Evolutionary conservation across 2,888 invertebrate genomes (phyloP), one percentile per base, ranked within the genome.

Genomic region (Linnaemya tessellans): DNA sequence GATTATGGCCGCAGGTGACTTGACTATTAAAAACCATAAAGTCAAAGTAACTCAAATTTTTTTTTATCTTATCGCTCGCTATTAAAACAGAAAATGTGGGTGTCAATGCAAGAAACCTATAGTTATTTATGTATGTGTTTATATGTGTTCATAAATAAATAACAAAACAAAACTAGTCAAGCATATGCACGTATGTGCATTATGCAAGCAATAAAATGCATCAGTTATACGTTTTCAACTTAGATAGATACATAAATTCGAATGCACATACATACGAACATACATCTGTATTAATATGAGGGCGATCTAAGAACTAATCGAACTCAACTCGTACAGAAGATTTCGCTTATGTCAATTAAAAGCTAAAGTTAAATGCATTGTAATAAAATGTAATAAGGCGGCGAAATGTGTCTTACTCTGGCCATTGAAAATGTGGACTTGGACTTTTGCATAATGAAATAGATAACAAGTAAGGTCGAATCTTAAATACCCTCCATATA

Each of bases 1-100:
- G 77, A 83, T 78, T 83, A 83, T 83, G 71, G 71, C 82, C 82
- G 82, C 82, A 83, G 82, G 82, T 83, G 82, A 83, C 77, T 83
- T 83, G 65, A 71, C 65, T 83, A 77, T 83, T 83, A 77, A 78
- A 78, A 77, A 77, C 82, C 82, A 78, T 83, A 71, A 83, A 83
- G 71, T 78, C 82, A 71, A 77, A 83, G 77, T 83, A 78, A 78
- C 77, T 73, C 30, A 71, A 38, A 64, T 64, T 70, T 41, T 75
- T n/a, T 46, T 56, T 22, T 65, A 73, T 83, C 77, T 83, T 78
- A 83, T 83, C 82, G 77, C 15, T 65, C 41, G 60, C 80, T 74
- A 74, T 80, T 74, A 74, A 80, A 80, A 74, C 58, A 71, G 64
- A 82, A 77, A 64, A 77, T 78, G 82, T 83, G 82, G 82, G 82